Base-by-base conservation (phyloP, 2,797 vertebrate species). In the Smutsia gigantea region DNA sequence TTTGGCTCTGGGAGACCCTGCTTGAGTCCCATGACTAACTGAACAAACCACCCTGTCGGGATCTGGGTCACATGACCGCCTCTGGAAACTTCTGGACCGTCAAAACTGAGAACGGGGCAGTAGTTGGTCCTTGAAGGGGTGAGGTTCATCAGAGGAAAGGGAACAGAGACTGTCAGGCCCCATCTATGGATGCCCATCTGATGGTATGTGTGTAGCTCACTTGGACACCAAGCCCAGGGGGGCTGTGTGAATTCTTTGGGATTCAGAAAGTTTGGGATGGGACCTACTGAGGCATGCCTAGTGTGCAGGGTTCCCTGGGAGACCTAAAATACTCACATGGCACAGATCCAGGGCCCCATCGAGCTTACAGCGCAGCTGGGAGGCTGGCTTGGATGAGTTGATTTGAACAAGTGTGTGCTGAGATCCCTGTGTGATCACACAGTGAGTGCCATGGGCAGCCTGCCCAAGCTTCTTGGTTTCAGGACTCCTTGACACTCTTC, bases 391-490 rank as follows among this genome's bases (percentile, higher is more conserved):
- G 0, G 21, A 5, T n/a, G 72, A 53, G 34, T 74, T 13, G 19
- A 14, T 11, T 1, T 1, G 78, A 88, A 34, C 3, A 10, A 5
- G 7, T 0, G 71, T 27, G 8, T 19, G 69, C 17, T n/a, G 46
- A n/a, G 81, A 8, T 25, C 25, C 12, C n/a, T 19, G 1, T 4
- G 23, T 0, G 12, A 9, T 21, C 51, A 0, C 27, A 11, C 21
- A 0, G 46, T 10, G 39, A 8, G 1, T 7, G 4, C 15, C 5
- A 2, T 0, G 18, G 61, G 21, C 7, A 1, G 29, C 55, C 49
- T 74, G 37, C 27, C 29, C 29, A 1, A 13, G 14, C 23, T 10
- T 10, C 12, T 5, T 31, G 72, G 27, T 19, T 25, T 27, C 9
- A 37, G n/a, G 74, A 19, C 19, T 49, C 13, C 14, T 53, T 49